Base-by-base conservation (phyloP, 2,113 vertebrate genomes). In the Saimiri boliviensis region DNA sequence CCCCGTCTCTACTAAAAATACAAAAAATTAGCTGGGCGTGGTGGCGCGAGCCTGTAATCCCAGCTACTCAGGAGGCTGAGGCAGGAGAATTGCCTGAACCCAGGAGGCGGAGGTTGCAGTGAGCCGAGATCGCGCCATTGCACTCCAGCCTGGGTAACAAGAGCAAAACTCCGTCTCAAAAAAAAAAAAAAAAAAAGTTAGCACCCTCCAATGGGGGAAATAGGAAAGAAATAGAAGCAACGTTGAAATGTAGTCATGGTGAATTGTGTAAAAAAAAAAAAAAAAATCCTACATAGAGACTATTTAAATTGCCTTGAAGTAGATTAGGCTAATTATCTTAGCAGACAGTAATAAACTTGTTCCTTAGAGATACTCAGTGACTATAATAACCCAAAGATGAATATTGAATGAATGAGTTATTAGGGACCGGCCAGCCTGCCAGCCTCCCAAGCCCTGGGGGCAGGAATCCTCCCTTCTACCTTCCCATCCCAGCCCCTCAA, bases 351-450 rank as follows among this genome's bases (percentile, higher is more conserved):
- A 97, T 94, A 98, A 98, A 96, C 80, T 42, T 96, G 84, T 86
- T 97, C 86, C 97, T 97, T 93, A 94, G 98, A 98, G 97, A 97
- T 85, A 95, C 7, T 37, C n/a, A 23, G 94, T 97, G 98, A 96
- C 97, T 97, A 94, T 98, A 98, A 98, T 98, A 98, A 98, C 97
- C 97, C 96, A 89, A 71, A 97, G 97, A 98, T 97, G 93, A 98
- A 97, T 96, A 97, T 94, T 94, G 79, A 84, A 98, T 97, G 98
- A 98, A 76, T 94, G 96, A 98, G 92, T 98, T 98, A 97, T 97
- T 97, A 97, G 74, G 97, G 47, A 70, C 93, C 84, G 96, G 83
- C 84, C 91, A 45, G 95, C 96, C 93, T 58, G 76, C 85, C 95
- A 89, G 89, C 87, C 92, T 97, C 95, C 95, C 96, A 95, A 98